Evolutionary conservation across 64 coral and sea anemone species (phyloP).

Genomic region (Hydrozoanthus tunicans): DNA sequence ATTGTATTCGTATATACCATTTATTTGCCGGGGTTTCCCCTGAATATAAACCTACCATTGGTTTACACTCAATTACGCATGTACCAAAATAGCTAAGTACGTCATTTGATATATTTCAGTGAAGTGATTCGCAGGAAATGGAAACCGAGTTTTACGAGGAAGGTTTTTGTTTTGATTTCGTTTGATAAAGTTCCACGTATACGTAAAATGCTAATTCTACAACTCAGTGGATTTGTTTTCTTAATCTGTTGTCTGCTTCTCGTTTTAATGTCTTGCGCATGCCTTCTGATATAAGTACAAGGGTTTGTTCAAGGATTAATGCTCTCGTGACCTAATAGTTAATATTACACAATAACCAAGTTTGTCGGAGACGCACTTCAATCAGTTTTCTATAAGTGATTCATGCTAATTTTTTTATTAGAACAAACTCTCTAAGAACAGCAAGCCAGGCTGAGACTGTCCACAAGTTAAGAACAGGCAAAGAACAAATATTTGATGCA

Average conservation of each 20-base stretch:
- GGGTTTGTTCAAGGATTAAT: background rate
- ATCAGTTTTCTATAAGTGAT: no score
- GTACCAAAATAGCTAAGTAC: background rate
- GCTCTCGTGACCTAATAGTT: no score
- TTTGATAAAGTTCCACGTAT: background rate
- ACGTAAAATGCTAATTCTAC: background rate
- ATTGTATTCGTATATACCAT: background rate
- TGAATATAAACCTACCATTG: background rate
- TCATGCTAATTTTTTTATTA: no score
- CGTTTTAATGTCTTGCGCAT: background rate
- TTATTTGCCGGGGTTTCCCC: constrained; percentile 5
- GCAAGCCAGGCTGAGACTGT: no score
- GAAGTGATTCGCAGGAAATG: background rate
- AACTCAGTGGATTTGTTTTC: background rate
- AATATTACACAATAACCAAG: no score
- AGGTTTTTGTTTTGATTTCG: background rate
- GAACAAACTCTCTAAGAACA: no score
- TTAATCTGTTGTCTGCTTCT: background rate
- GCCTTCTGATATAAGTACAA: background rate
- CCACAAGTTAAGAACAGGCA: no score
- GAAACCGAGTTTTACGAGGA: background rate
- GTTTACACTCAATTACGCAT: background rate
- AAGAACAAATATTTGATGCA: no score
- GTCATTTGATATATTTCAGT: constrained; percentile 1
- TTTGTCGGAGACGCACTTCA: no score